A percentile compares a stretch with the other conserved stretches of the same genome.
Evolutionary conservation across 1,140 invertebrate species (phyloP).

Genomic region (Hycleus cichorii): DNA sequence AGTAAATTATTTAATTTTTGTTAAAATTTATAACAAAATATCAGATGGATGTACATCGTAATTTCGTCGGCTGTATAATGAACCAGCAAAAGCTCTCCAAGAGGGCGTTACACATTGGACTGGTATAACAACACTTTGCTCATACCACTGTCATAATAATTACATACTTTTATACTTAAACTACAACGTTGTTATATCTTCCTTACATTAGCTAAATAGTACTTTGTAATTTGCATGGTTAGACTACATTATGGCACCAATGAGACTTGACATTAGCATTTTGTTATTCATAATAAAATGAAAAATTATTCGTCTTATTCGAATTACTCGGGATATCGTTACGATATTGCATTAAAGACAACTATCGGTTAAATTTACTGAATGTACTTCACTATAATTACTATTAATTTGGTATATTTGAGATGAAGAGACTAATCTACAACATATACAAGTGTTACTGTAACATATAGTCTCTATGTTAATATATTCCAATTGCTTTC

Average conservation of each 20-base stretch:
- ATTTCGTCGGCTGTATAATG: slow-evolving; percentile 12
- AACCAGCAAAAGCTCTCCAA: slow-evolving; percentile 13
- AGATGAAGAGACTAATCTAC: slow-evolving; percentile 8
- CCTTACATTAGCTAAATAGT: slow-evolving; percentile 11
- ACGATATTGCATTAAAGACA: too few relatives aligned
- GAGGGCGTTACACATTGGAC: slow-evolving; percentile 9
- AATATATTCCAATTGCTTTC: slow-evolving; percentile 8
- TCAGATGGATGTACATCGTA: slow-evolving; percentile 2
- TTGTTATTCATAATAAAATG: too few relatives aligned
- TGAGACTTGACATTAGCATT: background rate
- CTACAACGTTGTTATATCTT: slow-evolving; percentile 10
- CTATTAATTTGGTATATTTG: slow-evolving; percentile 8
- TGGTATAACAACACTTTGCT: slow-evolving; percentile 5
- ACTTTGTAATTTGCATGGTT: slow-evolving; percentile 12
- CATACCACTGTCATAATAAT: slow-evolving; percentile 14
- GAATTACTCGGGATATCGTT: too few relatives aligned
- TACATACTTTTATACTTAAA: slow-evolving; percentile 14
- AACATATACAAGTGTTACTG: background rate
- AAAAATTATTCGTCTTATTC: too few relatives aligned
- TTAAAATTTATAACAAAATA: too few relatives aligned
- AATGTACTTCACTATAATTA: background rate
- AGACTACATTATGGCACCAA: slow-evolving; percentile 4
- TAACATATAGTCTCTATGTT: slow-evolving; percentile 3
- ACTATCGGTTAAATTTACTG: too few relatives aligned
- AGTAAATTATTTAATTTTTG: too few relatives aligned